Conservation (phyloP, 2,888 invertebrate species). For the Hemistola chrysoprasaria region DNA sequence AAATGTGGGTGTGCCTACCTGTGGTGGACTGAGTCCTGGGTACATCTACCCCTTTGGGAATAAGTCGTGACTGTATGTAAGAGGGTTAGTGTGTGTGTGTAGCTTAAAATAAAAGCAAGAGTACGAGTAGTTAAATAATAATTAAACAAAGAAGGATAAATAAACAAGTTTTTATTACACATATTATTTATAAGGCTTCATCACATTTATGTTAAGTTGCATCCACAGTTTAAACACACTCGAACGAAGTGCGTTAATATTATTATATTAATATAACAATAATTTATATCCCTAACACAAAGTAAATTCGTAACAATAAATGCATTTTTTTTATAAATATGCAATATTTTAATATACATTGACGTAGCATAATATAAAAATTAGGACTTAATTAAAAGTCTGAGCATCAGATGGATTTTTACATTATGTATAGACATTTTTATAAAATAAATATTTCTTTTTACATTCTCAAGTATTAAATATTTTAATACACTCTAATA, state of each 20-base stretch:
- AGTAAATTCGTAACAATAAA: conserved; percentile 79
- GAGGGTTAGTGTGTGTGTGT: no score
- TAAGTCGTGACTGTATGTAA: no score
- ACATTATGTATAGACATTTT: no score
- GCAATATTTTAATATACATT: conserved; percentile 13
- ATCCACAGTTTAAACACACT: conserved; percentile 44
- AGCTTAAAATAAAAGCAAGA: background rate
- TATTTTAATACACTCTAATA: no score
- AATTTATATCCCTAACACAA: conserved; percentile 47
- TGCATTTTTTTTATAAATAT: conserved; percentile 47
- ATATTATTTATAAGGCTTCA: conserved; percentile 47
- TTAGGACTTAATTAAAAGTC: conserved; percentile 7
- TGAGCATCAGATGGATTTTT: conserved; percentile 17
- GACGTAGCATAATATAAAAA: conserved; percentile 16
- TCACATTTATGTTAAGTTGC: conserved; percentile 39
- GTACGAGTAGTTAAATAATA: background rate
- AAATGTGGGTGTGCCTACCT: no score
- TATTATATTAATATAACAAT: conserved; percentile 17
- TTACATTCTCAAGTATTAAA: no score
- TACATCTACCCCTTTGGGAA: no score
- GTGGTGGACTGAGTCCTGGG: no score
- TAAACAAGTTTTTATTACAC: conserved; percentile 44
- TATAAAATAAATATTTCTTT: no score
- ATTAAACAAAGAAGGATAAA: conserved; percentile 21
- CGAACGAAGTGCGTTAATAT: conserved; percentile 42